Percentiles rank a stretch among this genome's conserved stretches.
These are phyloP conservation scores for Meles meles DNA, from an alignment of 2,113 vertebrate genomes.

Conservation along the genomic window DNA sequence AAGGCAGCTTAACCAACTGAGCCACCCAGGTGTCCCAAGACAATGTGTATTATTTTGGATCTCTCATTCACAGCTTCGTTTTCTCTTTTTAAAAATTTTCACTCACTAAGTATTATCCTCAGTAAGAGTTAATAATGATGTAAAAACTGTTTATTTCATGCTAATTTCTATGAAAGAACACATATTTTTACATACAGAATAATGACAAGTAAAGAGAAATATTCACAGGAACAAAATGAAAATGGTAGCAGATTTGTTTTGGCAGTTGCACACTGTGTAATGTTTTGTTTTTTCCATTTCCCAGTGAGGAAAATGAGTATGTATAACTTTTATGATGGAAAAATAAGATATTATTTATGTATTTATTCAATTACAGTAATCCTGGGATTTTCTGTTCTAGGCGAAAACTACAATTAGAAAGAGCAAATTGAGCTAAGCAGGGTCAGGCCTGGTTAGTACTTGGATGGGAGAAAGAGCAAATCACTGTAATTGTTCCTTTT, in stretches of 20 bases:
- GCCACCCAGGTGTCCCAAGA: background rate
- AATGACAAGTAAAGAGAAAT: background rate
- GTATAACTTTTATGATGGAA: constrained; percentile 28
- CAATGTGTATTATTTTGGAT: background rate
- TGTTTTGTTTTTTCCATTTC: constrained; percentile 33
- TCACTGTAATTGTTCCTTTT: background rate
- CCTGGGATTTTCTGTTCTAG: constrained; percentile 48
- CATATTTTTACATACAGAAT: background rate
- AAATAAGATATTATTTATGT: constrained; percentile 37
- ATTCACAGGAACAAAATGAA: constrained; percentile 1
- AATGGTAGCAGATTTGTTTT: constrained; percentile 11
- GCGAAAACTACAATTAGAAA: constrained; percentile 27
- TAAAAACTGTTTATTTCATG: background rate
- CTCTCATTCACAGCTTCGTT: background rate
- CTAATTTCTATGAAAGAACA: constrained; percentile 19
- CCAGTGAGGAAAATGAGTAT: background rate
- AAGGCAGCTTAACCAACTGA: background rate
- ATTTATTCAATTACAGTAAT: constrained; percentile 58
- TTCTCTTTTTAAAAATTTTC: background rate
- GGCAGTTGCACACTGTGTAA: background rate
- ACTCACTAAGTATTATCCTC: background rate
- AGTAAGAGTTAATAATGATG: background rate
- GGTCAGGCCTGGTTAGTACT: no score
- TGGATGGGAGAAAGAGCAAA: background rate
- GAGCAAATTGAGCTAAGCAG: background rate